Percentiles rank a stretch among this genome's conserved stretches.
Evolutionary conservation across 2,797 vertebrate genomes (phyloP).

Genomic region (Heterohyrax brucei): DNA sequence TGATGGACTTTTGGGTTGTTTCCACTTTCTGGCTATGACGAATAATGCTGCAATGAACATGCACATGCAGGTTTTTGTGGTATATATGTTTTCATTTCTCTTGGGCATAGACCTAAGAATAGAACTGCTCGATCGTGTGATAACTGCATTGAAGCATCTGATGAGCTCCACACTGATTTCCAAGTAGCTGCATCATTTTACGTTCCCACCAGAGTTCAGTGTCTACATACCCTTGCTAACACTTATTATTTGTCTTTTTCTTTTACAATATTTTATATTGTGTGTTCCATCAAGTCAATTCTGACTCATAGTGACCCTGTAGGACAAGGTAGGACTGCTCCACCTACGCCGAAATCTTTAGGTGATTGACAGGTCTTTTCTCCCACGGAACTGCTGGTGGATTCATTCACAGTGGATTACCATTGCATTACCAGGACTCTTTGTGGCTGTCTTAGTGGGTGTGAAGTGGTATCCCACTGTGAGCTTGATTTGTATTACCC

Average conservation of each 20-base stretch:
- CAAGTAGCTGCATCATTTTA: not conserved
- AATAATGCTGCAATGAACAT: not conserved
- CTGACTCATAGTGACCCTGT: not conserved
- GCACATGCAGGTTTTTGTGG: not conserved
- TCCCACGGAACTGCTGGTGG: not conserved
- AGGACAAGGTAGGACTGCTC: not conserved
- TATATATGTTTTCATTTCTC: not conserved
- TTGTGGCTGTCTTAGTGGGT: not conserved
- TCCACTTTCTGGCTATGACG: slow-evolving; percentile 1
- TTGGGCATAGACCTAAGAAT: not conserved
- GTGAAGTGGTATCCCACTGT: not conserved
- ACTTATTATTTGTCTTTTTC: not conserved
- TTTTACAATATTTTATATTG: not conserved
- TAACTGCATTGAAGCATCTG: not conserved
- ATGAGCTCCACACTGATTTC: slow-evolving; percentile 22
- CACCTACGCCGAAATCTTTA: not conserved
- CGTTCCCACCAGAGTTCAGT: not conserved
- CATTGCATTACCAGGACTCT: too few species aligned
- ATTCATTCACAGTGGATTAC: too few species aligned
- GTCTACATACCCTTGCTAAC: not conserved
- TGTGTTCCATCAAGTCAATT: not conserved
- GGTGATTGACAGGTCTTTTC: not conserved
- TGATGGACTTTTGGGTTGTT: slow-evolving; percentile 38
- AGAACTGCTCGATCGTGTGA: not conserved
- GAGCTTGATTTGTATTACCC: slow-evolving; percentile 27